Evolutionary conservation across 2,888 invertebrate species (phyloP).

Genomic region (Drosophila lacicola): DNA sequence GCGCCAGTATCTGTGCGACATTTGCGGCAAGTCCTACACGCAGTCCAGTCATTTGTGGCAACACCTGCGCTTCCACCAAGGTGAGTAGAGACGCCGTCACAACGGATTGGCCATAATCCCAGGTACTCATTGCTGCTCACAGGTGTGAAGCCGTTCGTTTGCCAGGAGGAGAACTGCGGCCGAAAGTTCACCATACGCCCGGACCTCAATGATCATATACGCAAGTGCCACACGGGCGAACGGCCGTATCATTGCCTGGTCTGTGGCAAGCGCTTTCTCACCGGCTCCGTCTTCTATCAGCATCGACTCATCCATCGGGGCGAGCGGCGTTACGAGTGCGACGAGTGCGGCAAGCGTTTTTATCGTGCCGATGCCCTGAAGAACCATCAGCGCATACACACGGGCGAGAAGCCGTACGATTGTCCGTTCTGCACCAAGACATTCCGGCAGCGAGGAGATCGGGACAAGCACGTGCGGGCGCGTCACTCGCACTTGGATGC

Average conservation of each 20-base stretch:
- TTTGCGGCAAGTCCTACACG: slow-evolving; percentile 87
- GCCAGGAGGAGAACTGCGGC: slow-evolving; percentile 87
- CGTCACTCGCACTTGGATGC: slow-evolving; percentile 85
- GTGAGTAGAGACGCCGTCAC: slow-evolving; percentile 66
- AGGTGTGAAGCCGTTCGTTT: slow-evolving; percentile 88
- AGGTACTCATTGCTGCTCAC: slow-evolving; percentile 10
- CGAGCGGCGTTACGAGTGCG: slow-evolving; percentile 88
- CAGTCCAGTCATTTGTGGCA: slow-evolving; percentile 89
- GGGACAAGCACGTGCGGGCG: slow-evolving; percentile 87
- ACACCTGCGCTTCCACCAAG: slow-evolving; percentile 88
- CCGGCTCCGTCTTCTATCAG: slow-evolving; percentile 88
- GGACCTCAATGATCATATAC: slow-evolving; percentile 88
- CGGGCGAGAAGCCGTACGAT: slow-evolving; percentile 87
- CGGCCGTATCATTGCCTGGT: slow-evolving; percentile 88
- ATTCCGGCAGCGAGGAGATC: slow-evolving; percentile 87
- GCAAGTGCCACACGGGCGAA: slow-evolving; percentile 88
- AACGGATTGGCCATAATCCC: not conserved
- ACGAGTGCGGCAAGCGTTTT: slow-evolving; percentile 88
- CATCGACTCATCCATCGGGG: slow-evolving; percentile 88
- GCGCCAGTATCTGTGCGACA: slow-evolving; percentile 87
- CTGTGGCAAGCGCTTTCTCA: slow-evolving; percentile 88
- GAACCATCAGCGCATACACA: slow-evolving; percentile 88
- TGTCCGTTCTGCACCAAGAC: slow-evolving; percentile 86
- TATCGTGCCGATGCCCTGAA: slow-evolving; percentile 88
- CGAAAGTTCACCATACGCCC: slow-evolving; percentile 88